Base-by-base conservation (phyloP, 2,797 vertebrate genomes). In the Cynodonichthys magdalenae region DNA sequence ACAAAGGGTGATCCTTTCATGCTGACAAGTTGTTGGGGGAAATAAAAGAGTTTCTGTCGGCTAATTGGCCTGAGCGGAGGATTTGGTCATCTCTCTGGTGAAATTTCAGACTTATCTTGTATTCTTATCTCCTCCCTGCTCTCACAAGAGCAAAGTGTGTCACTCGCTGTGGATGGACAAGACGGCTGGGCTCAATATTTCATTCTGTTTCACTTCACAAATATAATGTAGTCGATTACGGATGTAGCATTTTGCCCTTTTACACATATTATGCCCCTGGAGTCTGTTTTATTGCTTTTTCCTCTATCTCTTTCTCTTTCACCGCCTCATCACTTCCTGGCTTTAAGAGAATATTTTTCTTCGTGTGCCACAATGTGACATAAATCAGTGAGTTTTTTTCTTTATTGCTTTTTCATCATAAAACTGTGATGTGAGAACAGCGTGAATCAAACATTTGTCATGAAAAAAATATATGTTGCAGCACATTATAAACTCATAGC, bases 61-160 rank as follows among this genome's bases (percentile, higher is more conserved):
- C 87, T 93, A 92, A 93, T 91, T 92, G 91, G 88, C 81, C 57
- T 63, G 81, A 84, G 84, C 77, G 74, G 59, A 51, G 81, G 77
- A 84, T 82, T 73, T 71, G 76, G 66, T 75, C 81, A 68, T 88
- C 86, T 81, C 87, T 86, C 77, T 80, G 83, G 85, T 89, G 78
- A 85, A 79, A 82, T 87, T 74, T 71, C 59, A 60, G 63, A 53
- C 76, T 66, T 72, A 77, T 87, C 85, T 77, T 83, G 66, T 86
- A 80, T 87, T 74, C 42, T 41, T 80, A 65, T 77, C 75, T 88
- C 71, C 69, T 74, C 24, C 24, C 3, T 24, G 24, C 51, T 27
- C 58, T 84, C 80, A 87, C 70, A 24, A 34, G 65, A 82, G 61
- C 29, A 14, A 59, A 55, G 59, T 18, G 60, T 86, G 77, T 83